Evolutionary conservation across 2,113 vertebrate genomes (phyloP), one percentile per base, ranked within the genome.

Genomic region (Atlantisia rogersi): DNA sequence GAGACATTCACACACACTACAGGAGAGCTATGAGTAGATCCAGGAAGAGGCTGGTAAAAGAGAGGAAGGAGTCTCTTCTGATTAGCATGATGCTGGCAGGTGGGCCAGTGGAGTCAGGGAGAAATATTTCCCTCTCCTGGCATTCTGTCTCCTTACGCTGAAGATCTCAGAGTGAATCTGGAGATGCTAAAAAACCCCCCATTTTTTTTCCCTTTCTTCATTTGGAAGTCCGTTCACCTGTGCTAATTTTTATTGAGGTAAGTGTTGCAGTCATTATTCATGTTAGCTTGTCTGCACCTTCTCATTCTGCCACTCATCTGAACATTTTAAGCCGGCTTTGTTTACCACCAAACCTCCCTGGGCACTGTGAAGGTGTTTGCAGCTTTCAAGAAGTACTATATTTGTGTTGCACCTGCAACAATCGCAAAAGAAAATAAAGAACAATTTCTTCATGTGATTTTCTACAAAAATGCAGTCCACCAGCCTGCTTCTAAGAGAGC

Each of bases 361-460:
- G 50, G 67, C 75, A 82, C 65, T 31, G 40, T 26, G 48, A 86
- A 96, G 74, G 92, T 86, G 94, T 95, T 92, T 93, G 74, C 65
- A 82, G 59, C 40, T n/a, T 94, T 87, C 67, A 85, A 90, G 56
- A 92, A 76, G 11, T 92, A 63, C 74, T 93, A 91, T 94, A 89
- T 95, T 94, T 35, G 3, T 87, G 40, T 91, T 94, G 83, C 96
- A 97, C 92, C 92, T 97, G 95, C 91, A 96, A 79, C 44, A 85
- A 52, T 91, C 46, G 91, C 88, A 94, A 95, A 94, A 81, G n/a
- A 44, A 94, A 96, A 94, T 95, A 96, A 96, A 73, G 85, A 97
- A 87, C 87, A 93, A 92, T 94, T 94, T 96, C 81, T 94, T 94
- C 81, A 42, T 67, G 67, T 95, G 55, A 85, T 77, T 96, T 95